Conservation (phyloP, 2,888 invertebrate species). For the Buathra laborator region DNA sequence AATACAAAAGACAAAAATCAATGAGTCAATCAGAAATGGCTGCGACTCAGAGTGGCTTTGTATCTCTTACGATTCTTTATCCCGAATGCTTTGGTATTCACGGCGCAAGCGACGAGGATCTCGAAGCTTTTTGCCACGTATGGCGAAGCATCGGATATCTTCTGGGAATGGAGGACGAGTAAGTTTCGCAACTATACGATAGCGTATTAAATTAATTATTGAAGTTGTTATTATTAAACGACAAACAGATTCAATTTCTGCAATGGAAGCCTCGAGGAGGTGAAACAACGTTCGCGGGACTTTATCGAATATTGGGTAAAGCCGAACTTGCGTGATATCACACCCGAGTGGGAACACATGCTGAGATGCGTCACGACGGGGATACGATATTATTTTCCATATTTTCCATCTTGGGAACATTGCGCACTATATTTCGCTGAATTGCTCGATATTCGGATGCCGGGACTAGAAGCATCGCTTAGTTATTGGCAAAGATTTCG, state of each 20-base stretch:
- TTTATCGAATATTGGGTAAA: slow-evolving; percentile 79
- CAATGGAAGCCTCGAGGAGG: slow-evolving; percentile 80
- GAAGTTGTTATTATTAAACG: not conserved
- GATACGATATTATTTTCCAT: slow-evolving; percentile 77
- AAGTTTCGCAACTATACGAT: slow-evolving; percentile 48
- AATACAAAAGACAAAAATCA: slow-evolving; percentile 37
- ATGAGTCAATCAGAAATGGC: slow-evolving; percentile 87
- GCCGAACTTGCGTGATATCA: slow-evolving; percentile 79
- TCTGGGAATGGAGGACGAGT: slow-evolving; percentile 85
- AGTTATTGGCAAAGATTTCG: slow-evolving; percentile 71
- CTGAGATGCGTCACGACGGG: slow-evolving; percentile 82
- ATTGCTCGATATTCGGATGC: slow-evolving; percentile 77
- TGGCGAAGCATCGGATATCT: slow-evolving; percentile 86
- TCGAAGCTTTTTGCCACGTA: slow-evolving; percentile 86
- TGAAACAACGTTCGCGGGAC: slow-evolving; percentile 77
- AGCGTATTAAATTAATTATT: not conserved
- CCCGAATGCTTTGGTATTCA: slow-evolving; percentile 84
- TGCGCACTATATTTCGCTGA: slow-evolving; percentile 78
- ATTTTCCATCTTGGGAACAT: slow-evolving; percentile 75
- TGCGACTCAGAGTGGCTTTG: slow-evolving; percentile 86
- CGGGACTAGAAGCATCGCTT: slow-evolving; percentile 74
- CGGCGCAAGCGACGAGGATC: slow-evolving; percentile 83
- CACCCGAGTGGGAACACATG: slow-evolving; percentile 85
- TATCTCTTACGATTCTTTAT: slow-evolving; percentile 85
- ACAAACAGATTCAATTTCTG: slow-evolving; percentile 83